Base-by-base conservation (phyloP, 2,797 vertebrate species). In the Tauraco hartlaubi region DNA sequence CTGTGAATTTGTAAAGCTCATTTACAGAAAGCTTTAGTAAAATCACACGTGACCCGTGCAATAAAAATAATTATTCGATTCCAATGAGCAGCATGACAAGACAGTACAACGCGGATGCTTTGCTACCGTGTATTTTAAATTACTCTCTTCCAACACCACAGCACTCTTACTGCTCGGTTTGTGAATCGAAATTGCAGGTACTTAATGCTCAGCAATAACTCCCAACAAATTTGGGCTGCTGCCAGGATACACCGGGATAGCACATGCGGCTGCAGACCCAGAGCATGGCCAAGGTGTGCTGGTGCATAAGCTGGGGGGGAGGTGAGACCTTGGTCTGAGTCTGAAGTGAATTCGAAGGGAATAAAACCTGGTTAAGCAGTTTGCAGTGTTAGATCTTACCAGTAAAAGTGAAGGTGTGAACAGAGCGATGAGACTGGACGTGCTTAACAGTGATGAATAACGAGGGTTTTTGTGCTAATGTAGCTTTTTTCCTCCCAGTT, bases 191-290 rank as follows among this genome's bases (percentile, higher is more conserved):
- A 31, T 31, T 48, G 56, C 51, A 29, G 77, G 12, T 31, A 1
- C 39, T 39, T 19, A 7, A 18, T 17, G 62, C 37, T 12, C 62
- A 67, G 63, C 67, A 18, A 9, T 28, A 75, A 33, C 13, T 75
- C 54, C 58, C 58, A 61, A 19, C 12, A 11, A 16, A 9, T 18
- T 25, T 51, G 15, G 59, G 37, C 19, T 43, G 41, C 35, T 66
- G 59, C 54, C 9, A 15, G 49, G 11, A 15, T 12, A 12, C 21
- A 3, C 12, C 1, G 31, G 68, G 46, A 20, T 22, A 25, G 29
- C 3, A 1, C 1, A 2, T 6, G 20, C 12, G 49, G 39, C 43
- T 22, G 39, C 56, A 22, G 64, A 11, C 5, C 31, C 31, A 0
- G 28, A 25, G 61, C n/a, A 3, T 0, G 52, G 44, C 37, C 26